phyloP scores from a whole-genome alignment of 2,797 vertebrate genomes.

The Takifugu ocellatus region DNA sequence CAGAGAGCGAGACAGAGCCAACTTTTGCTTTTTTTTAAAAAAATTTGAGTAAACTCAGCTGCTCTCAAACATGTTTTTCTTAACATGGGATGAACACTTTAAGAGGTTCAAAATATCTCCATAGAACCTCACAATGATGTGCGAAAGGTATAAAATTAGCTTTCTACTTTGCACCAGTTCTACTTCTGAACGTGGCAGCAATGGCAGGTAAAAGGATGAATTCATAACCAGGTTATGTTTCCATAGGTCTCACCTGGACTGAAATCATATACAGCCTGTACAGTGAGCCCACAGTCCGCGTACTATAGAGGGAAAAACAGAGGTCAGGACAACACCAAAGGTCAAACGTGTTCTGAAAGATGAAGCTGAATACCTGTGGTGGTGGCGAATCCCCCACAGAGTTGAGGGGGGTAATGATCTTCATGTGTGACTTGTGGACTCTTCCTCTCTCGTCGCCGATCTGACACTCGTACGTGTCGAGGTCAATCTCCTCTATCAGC shows the following conservation, averaged over 20 bases:
- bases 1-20: no score
- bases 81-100: no score
- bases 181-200: no score
- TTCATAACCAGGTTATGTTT: no score
- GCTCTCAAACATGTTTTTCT: no score
- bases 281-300: slow-evolving; percentile 61
- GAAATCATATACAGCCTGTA: slow-evolving; percentile 86
- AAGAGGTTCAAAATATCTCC: no score
- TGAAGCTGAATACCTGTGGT: slow-evolving; percentile 53
- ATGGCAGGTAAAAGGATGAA: no score
- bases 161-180: no score
- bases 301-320: slow-evolving; percentile 43
- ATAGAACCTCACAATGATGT: no score
- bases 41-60: no score
- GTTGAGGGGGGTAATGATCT: slow-evolving; percentile 78
- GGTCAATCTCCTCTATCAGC: slow-evolving; percentile 73
- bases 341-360: neutral
- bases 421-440: slow-evolving; percentile 76
- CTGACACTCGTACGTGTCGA: slow-evolving; percentile 78
- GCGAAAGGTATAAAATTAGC: no score
- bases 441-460: slow-evolving; percentile 70
- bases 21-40: no score
- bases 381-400: slow-evolving; percentile 1
- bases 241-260: slow-evolving; percentile 58
- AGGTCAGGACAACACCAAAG: neutral